Percentiles rank a stretch among this genome's conserved stretches.
Evolutionary conservation across 2,888 invertebrate genomes (phyloP).

Genomic region (Mimas tiliae): DNA sequence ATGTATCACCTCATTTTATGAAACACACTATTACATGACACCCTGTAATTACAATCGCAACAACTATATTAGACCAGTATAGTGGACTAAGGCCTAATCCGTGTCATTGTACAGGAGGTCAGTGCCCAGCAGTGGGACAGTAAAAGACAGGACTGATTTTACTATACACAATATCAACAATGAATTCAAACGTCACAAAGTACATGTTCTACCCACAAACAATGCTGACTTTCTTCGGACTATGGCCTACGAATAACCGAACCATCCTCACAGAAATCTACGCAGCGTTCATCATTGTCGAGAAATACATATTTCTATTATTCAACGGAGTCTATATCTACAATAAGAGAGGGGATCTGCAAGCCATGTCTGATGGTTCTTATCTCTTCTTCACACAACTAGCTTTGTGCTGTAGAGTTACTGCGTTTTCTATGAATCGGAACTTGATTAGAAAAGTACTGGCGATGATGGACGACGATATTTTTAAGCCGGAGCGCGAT

Average conservation of each 20-base stretch:
- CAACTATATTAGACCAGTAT: not conserved
- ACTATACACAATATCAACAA: not conserved
- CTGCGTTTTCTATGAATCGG: not conserved
- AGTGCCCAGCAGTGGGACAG: no score
- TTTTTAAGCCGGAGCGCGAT: not conserved
- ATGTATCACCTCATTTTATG: no score
- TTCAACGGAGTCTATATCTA: constrained; percentile 13
- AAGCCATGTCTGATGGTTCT: constrained; percentile 19
- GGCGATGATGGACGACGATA: constrained; percentile 17
- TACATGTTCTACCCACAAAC: not conserved
- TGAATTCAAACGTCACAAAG: not conserved
- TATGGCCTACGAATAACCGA: not conserved
- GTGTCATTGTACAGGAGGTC: no score
- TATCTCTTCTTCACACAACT: constrained; percentile 23
- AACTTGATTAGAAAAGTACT: not conserved
- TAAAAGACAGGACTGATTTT: no score
- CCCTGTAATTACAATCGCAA: not conserved
- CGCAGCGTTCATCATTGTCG: not conserved
- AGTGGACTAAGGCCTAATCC: no score
- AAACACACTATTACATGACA: not conserved
- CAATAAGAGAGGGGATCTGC: constrained; percentile 15
- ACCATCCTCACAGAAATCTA: not conserved
- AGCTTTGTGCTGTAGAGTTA: constrained; percentile 12
- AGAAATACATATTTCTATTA: not conserved
- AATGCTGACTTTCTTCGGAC: constrained; percentile 3